phyloP scores from a whole-genome alignment of 2,888 invertebrate genomes.

The Conomelus anceps region DNA sequence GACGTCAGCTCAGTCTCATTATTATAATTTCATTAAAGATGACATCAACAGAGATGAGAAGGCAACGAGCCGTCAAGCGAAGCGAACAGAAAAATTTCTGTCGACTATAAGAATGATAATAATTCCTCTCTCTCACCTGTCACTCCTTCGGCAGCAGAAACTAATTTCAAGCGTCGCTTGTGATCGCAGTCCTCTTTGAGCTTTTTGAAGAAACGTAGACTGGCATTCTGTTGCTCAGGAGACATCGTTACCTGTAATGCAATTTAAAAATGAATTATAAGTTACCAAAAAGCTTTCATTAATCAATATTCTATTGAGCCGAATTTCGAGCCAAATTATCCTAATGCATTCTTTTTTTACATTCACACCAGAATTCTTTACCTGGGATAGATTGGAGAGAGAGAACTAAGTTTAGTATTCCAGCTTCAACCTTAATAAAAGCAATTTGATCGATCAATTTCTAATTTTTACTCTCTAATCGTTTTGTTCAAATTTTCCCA shows the following conservation, averaged over 20 bases:
- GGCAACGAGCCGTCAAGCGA: background rate
- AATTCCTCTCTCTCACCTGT: background rate
- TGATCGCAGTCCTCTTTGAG: constrained; percentile 28
- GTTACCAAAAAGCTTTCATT: too few species aligned
- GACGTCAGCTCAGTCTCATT: background rate
- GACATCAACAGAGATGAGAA: background rate
- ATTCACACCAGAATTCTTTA: too few species aligned
- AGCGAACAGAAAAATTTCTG: background rate
- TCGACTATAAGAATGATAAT: background rate
- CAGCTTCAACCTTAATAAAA: too few species aligned
- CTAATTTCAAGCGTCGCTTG: background rate
- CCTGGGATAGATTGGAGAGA: too few species aligned
- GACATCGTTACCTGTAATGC: background rate
- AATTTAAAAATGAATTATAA: too few species aligned
- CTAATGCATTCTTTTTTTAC: too few species aligned
- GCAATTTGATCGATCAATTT: too few species aligned
- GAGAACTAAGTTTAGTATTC: too few species aligned
- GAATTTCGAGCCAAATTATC: too few species aligned
- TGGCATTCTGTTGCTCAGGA: background rate
- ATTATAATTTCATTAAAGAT: background rate
- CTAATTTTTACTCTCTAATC: too few species aligned
- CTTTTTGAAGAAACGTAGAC: constrained; percentile 21
- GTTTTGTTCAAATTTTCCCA: too few species aligned
- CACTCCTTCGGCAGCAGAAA: background rate
- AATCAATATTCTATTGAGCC: too few species aligned